A percentile compares a stretch with the other conserved stretches of the same genome.
phyloP scores from a whole-genome alignment of 2,113 vertebrate genomes.

The Thunnus thynnus region DNA sequence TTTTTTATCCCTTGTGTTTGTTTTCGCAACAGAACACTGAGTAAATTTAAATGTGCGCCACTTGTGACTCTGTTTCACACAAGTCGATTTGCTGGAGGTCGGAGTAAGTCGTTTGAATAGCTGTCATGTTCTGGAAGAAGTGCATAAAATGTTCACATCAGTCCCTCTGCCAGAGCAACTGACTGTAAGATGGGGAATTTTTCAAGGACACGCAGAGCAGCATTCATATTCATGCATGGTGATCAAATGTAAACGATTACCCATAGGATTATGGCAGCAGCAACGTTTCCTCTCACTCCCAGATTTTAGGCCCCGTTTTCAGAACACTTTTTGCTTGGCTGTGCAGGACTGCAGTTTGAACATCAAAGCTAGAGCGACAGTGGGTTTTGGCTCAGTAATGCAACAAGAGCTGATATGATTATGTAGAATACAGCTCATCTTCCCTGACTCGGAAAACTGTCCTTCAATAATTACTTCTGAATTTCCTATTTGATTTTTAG shows the following conservation, averaged over 20 bases:
- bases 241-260: conserved; percentile 74
- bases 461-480: conserved; percentile 34
- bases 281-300: conserved; percentile 46
- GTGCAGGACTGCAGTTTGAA: conserved; percentile 42
- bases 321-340: conserved; percentile 34
- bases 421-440: conserved; percentile 46
- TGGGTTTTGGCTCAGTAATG: conserved; percentile 54
- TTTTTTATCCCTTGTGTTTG: background rate
- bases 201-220: conserved; percentile 69
- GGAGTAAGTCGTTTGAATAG: conserved; percentile 47
- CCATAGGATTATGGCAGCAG: conserved; percentile 66
- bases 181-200: conserved; percentile 52
- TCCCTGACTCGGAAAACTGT: conserved; percentile 47
- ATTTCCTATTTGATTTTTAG: conserved; percentile 22
- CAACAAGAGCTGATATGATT: conserved; percentile 47
- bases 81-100: conserved; percentile 36
- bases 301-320: conserved; percentile 59
- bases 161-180: conserved; percentile 16
- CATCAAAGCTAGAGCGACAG: conserved; percentile 66
- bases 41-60: conserved; percentile 27
- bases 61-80: conserved; percentile 42
- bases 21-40: conserved; percentile 12
- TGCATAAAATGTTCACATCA: conserved; percentile 40
- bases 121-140: conserved; percentile 39
- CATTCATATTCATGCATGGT: conserved; percentile 72